phyloP scores from a whole-genome alignment of 53 echinoderm and acorn worm species.

The Paracentrotus lividus region DNA sequence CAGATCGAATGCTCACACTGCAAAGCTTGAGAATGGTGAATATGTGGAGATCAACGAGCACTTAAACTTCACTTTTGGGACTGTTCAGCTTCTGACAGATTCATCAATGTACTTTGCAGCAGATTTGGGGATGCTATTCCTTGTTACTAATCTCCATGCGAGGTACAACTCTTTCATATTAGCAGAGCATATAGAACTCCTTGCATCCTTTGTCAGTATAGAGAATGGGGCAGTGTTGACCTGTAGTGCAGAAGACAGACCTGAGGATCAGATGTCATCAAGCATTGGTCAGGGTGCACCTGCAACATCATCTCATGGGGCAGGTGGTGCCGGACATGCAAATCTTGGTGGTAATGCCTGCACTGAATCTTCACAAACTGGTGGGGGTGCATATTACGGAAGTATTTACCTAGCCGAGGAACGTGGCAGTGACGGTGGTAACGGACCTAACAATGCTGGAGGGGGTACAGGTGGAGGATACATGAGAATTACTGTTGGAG shows the following conservation, averaged over 20 bases:
- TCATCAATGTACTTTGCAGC: conserved; percentile 81
- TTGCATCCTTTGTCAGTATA: conserved; percentile 78
- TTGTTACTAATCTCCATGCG: conserved; percentile 81
- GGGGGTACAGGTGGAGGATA: conserved; percentile 86
- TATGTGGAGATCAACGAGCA: conserved; percentile 76
- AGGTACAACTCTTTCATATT: conserved; percentile 85
- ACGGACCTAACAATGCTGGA: conserved; percentile 47
- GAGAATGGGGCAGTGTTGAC: conserved; percentile 87
- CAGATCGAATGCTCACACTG: conserved; percentile 86
- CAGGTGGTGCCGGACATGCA: conserved; percentile 89
- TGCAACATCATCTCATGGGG: conserved; percentile 74
- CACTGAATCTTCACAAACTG: conserved; percentile 41
- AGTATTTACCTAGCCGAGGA: conserved; percentile 81
- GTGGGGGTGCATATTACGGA: conserved; percentile 79
- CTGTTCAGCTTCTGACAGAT: conserved; percentile 83
- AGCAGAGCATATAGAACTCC: conserved; percentile 83
- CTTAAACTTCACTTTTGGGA: conserved; percentile 86
- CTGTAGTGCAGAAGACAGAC: conserved; percentile 81
- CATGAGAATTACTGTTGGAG: conserved; percentile 75
- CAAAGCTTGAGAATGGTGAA: conserved; percentile 77
- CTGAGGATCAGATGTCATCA: conserved; percentile 79
- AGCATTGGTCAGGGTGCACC: conserved; percentile 69
- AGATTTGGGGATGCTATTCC: conserved; percentile 85
- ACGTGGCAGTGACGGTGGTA: conserved; percentile 88
- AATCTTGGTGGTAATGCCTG: conserved; percentile 85